Evolutionary conservation across 2,888 invertebrate genomes (phyloP), one percentile per base, ranked within the genome.

Genomic region (Ophion ellenae): DNA sequence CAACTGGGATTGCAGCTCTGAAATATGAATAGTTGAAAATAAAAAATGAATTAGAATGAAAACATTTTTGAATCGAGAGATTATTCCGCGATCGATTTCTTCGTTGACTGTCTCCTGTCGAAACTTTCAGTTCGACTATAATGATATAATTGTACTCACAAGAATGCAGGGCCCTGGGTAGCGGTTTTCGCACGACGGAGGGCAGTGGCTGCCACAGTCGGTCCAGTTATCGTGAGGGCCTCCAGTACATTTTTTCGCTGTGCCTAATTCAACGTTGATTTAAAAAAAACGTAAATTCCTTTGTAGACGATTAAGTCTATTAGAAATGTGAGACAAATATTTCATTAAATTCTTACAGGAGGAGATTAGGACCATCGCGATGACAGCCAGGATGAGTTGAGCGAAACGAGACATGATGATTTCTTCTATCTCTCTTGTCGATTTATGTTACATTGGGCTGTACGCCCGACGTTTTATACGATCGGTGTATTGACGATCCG

Each of bases 1-100:
- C 79, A 79, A 40, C 53, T 36, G 11, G 7, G 5, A 63, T n/a
- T 79, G 63, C 79, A 79, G 69, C 47, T 53, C 79, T 79, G 70
- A 20, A 79, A 71, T 20, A n/a, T 14, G 7, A 69, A 78, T 45
- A 69, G 40, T 0, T 10, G 53, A 45, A 61, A 36, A 59, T 28
- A 45, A 45, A 59, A 10, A 14, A 47, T 14, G 47, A 47, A 47
- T 47, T 11, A 14, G 47, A 3, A 47, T 47, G 3, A 3, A 5
- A 53, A 32, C 14, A 0, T 53, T 71, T 57, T 24, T 5, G 20
- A 53, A 70, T 67, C 6, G 2, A 70, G 40, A 47, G 20, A 47
- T 11, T 9, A 5, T 20, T 47, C 9, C 10, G 17, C n/a, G 40
- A 40, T 45, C 10, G 9, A 11, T 70, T 10, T 20, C 17, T 47